Base-by-base conservation (phyloP, 2,888 invertebrate genomes). In the Erebia palarica region DNA sequence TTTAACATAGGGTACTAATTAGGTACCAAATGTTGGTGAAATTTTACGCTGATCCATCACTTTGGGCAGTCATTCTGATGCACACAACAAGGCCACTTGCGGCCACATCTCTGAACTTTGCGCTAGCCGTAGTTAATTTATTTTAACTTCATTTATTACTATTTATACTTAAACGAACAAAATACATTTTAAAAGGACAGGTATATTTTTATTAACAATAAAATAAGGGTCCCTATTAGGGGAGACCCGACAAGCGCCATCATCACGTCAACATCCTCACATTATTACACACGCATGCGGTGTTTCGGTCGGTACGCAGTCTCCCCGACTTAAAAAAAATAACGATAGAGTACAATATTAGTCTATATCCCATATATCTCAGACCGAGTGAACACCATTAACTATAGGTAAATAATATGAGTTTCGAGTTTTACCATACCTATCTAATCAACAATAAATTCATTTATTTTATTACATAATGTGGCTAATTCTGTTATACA, bases 371-470 rank as follows among this genome's bases (percentile, higher is more conserved):
- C 18, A 13, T 44, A 67, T 57, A 14, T 51, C 16, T 59, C 49
- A 16, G 58, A 27, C 21, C 44, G 21, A 67, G 8, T 67, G 66
- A 67, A 49, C 13, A 57, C 66, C 36, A 57, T 18, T 58, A 68
- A 21, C 59, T 58, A 13, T 49, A 66, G 57, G 57, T 57, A 57
- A 18, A 65, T 18, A 51, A n/a, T 14, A 47, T 18, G 64, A 61
- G 69, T 75, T 73, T 72, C 69, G 73, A 72, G 73, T 73, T 70
- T 64, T 60, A 68, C 66, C 65, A 61, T 74, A 68, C 68, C 74
- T 74, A 74, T 65, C 75, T 73, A 72, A 68, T 70, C 66, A 73
- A 76, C 72, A 70, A 75, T 75, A 73, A 75, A 75, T 75, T 75
- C 73, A 73, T 73, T 71, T 69, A 72, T 71, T 73, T 70, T 67